Base-by-base conservation (phyloP, 1,140 invertebrate species). In the Drosophila nigrodunni region DNA sequence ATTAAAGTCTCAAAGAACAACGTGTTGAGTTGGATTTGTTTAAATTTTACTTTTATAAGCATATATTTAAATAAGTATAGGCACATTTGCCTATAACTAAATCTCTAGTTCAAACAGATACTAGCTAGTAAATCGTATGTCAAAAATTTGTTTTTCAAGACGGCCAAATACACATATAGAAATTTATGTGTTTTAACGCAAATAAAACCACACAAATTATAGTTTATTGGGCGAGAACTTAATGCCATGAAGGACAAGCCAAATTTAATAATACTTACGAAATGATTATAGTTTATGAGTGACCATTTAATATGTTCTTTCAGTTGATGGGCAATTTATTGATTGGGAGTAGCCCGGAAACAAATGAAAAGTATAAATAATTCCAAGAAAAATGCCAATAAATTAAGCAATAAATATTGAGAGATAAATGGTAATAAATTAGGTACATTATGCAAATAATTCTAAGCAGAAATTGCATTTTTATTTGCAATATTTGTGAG, bases 201-300 rank as follows among this genome's bases (percentile, higher is more conserved):
- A 55, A 54, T 65, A 65, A 74, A 66, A 61, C 11, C 52, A 37
- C 41, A 49, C 47, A 74, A 78, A 66, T 78, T 66, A 75, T 47
- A 13, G 60, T 57, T 10, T 50, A 70, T 46, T 60, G 30, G 62
- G 34, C 35, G 83, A 83, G 83, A 88, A 39, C 21, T 80, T 88
- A 80, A 83, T 79, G 49, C 77, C 46, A 11, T 65, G 61, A 82
- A 88, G 82, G 82, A 54, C 74, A 77, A 59, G 34, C 41, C 44
- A 66, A 54, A 80, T 74, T 67, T 74, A 74, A 80, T 80, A 50
- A 69, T 35, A 35, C 50, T 52, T 67, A 61, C 37, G 49, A 72
- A 80, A 87, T 55, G 13, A 55, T 72, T 66, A 82, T 82, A 10
- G 77, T 77, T 88, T 82, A 83, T 79, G 77, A 41, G 25, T 2